Evolutionary conservation across 2,888 invertebrate genomes (phyloP), one percentile per base, ranked within the genome.

Genomic region (Serripes groenlandicus): DNA sequence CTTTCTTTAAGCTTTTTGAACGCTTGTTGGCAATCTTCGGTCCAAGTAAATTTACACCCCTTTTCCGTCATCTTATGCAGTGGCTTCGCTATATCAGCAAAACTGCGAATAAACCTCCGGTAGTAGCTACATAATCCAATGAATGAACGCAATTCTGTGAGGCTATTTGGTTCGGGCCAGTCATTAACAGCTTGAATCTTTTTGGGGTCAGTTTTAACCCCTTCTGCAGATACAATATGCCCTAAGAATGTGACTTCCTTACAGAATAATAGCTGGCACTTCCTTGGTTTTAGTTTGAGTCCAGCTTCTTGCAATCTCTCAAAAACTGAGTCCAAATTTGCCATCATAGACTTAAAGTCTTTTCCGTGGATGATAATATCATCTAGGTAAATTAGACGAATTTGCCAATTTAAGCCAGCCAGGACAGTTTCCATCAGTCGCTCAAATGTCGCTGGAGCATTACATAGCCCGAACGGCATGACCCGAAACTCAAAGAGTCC

Each of bases 221-320:
- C 73, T 28, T 69, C 26, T 9, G 42, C 18, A 9, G 60, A 32
- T 0, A 74, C 78, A 26, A 66, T 26, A 30, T 72, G 62, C 3
- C 78, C 78, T 2, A 78, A 35, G 26, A 78, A 78, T 11, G 35
- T 28, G 15, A 77, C 71, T 32, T 77, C 52, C 15, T 64, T n/a
- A 58, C 75, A 32, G 11, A 78, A 54, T 23, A 83, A 58, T n/a
- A n/a, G n/a, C 28, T 60, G 30, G 37, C 79, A 79, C 49, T 80
- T 83, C 15, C 54, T 58, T 30, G 74, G 83, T 74, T 83, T 86
- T 11, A 80, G 62, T 70, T 83, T 88, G 28, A 86, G 72, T 7
- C 80, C 78, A 15, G 75, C 70, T 0, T 66, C 34, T 15, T 32
- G 15, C 15, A 89, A 49, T 60, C 76, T 42, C 18, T 4, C 7